Conservation (phyloP, 2,113 vertebrate genomes). For the Danionella cerebrum region DNA sequence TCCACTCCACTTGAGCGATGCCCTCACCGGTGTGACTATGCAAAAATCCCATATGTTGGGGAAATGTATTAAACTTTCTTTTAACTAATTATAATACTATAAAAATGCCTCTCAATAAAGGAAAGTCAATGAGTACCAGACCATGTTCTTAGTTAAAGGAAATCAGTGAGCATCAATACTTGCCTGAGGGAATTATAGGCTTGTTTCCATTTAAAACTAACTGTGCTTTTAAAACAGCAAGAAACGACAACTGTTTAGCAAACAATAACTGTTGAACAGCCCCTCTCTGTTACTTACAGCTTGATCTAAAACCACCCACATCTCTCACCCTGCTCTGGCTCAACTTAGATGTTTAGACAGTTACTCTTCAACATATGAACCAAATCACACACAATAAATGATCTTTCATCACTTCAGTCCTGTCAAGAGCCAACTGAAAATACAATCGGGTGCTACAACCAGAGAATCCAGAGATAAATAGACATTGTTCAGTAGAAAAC, state of each 20-base stretch:
- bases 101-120: no score
- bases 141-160: background rate
- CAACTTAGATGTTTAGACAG: background rate
- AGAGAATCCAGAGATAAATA: background rate
- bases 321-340: background rate
- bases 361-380: background rate
- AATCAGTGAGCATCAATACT: background rate
- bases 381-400: no score
- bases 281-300: background rate
- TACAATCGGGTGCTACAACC: background rate
- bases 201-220: slow-evolving; percentile 1
- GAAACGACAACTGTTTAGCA: background rate
- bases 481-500: background rate
- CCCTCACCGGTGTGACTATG: slow-evolving; percentile 79
- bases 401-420: background rate
- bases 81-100: no score
- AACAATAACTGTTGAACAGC: background rate
- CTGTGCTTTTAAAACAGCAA: background rate
- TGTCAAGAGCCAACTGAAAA: background rate
- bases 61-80: background rate
- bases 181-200: background rate
- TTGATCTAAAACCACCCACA: background rate
- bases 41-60: slow-evolving; percentile 62
- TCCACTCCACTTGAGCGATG: slow-evolving; percentile 78
- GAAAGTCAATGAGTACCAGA: no score